phyloP scores from a whole-genome alignment of 2,888 invertebrate genomes.

The Parasteatoda lunata region DNA sequence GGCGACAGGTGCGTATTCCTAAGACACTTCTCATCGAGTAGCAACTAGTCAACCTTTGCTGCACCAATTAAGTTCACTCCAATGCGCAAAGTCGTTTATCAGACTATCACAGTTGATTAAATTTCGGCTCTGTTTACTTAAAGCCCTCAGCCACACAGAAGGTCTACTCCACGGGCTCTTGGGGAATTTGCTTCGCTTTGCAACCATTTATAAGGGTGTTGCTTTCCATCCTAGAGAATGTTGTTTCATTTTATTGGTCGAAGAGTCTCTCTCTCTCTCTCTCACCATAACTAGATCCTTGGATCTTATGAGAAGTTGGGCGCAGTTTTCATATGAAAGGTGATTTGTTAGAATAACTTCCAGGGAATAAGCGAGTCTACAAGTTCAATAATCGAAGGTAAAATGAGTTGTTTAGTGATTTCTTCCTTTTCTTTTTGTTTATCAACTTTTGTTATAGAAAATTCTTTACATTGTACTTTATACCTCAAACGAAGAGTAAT shows the following conservation, averaged over 20 bases:
- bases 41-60: background rate
- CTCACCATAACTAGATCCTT: background rate
- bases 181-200: background rate
- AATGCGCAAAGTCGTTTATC: constrained; percentile 54
- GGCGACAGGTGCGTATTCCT: constrained; percentile 3
- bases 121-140: constrained; percentile 51
- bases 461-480: no score
- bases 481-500: no score
- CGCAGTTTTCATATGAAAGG: background rate
- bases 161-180: background rate
- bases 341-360: background rate
- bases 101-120: constrained; percentile 36
- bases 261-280: background rate
- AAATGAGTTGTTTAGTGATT: background rate
- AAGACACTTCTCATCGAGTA: background rate
- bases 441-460: background rate
- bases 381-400: background rate
- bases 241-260: background rate
- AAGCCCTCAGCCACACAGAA: constrained; percentile 2
- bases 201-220: background rate
- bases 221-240: background rate
- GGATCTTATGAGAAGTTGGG: background rate
- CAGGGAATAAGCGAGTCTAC: background rate
- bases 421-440: background rate
- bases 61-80: constrained; percentile 37